phyloP scores from a whole-genome alignment of 2,113 vertebrate genomes.

The Brachypteracias leptosomus region DNA sequence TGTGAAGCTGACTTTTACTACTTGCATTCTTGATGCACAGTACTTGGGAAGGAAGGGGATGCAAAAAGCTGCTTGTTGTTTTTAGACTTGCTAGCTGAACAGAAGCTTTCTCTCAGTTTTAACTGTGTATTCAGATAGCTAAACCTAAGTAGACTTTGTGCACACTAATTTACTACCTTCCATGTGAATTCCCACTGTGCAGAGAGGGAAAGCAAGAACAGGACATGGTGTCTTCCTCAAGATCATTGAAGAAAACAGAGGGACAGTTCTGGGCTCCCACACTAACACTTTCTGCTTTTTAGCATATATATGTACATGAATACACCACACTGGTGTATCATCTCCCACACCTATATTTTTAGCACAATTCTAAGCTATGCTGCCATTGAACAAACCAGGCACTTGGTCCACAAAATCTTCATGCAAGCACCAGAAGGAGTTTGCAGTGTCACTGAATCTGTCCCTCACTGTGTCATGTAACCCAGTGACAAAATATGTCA shows the following conservation, averaged over 20 bases:
- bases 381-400: background rate
- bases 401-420: background rate
- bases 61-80: background rate
- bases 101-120: background rate
- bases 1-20: background rate
- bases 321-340: too few species aligned
- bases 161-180: background rate
- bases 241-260: background rate
- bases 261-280: background rate
- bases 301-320: background rate
- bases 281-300: background rate
- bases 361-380: background rate
- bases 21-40: background rate
- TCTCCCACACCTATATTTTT: background rate
- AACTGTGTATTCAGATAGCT: background rate
- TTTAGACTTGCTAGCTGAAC: background rate
- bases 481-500: background rate
- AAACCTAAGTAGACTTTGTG: background rate
- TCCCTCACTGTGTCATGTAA: background rate
- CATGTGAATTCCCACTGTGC: background rate
- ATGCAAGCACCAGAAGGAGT: background rate
- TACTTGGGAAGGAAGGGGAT: background rate
- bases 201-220: background rate
- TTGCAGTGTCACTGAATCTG: background rate
- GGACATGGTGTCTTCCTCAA: background rate